Evolutionary conservation across 2,113 vertebrate genomes (phyloP).

Genomic region (Columba janthina): DNA sequence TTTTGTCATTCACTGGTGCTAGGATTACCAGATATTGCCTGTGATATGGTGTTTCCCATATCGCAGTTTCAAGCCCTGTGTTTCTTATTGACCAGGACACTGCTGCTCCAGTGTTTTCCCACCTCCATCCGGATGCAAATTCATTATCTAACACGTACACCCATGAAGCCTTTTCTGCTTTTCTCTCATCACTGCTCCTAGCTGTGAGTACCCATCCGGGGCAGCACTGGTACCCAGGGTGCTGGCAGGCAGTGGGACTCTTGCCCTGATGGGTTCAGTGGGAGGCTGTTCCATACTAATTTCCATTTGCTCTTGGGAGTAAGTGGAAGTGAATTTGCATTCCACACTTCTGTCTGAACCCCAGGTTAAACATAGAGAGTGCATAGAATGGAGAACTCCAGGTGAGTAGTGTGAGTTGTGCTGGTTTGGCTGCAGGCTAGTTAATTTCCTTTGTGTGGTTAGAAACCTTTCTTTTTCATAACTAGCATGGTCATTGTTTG

Average conservation of each 20-base stretch:
- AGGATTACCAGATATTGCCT: not conserved
- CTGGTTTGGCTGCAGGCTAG: no score
- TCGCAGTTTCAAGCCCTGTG: not conserved
- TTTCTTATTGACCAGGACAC: not conserved
- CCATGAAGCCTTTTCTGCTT: not conserved
- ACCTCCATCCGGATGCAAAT: not conserved
- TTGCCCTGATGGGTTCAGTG: not conserved
- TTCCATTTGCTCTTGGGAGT: not conserved
- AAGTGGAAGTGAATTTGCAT: not conserved
- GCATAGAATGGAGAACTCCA: fast-evolving
- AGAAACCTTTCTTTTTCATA: no score
- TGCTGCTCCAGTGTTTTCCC: not conserved
- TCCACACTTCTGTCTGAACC: not conserved
- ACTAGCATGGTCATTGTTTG: no score
- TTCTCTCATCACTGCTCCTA: fast-evolving
- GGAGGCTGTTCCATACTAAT: not conserved
- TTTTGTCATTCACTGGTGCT: not conserved
- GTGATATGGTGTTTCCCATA: fast-evolving
- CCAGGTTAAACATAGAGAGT: fast-evolving
- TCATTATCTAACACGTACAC: not conserved
- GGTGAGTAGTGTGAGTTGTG: not conserved
- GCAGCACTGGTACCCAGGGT: fast-evolving
- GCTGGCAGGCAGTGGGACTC: not conserved
- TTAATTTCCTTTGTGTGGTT: no score
- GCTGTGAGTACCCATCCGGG: not conserved